phyloP scores from a whole-genome alignment of 1,140 invertebrate genomes.

The Ips nitidus region DNA sequence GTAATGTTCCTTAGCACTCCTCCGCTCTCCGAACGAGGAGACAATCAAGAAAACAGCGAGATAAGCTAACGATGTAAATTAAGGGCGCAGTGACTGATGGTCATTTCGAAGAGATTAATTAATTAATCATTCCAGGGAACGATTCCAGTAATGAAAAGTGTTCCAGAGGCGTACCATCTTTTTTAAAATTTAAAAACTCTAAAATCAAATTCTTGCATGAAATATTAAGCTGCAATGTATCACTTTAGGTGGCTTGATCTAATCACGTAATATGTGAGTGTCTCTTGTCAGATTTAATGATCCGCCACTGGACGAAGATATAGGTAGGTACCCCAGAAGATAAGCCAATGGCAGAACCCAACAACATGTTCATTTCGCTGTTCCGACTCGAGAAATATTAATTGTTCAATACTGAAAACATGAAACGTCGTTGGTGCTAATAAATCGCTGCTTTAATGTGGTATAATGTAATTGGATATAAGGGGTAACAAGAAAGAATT shows the following conservation, averaged over 20 bases:
- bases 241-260: too few relatives aligned
- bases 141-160: conserved; percentile 11
- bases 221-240: too few relatives aligned
- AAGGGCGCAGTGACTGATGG: conserved; percentile 29
- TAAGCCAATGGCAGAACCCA: conserved; percentile 12
- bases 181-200: neutral
- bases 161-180: conserved; percentile 12
- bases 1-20: conserved; percentile 23
- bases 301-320: neutral
- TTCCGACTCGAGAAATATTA: conserved; percentile 29
- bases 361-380: conserved; percentile 29
- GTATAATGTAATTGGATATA: conserved; percentile 24
- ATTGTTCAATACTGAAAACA: conserved; percentile 28
- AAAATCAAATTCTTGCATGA: too few relatives aligned
- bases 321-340: conserved; percentile 13
- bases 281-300: neutral
- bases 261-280: too few relatives aligned
- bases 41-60: conserved; percentile 28
- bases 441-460: conserved; percentile 21
- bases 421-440: conserved; percentile 29
- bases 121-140: conserved; percentile 24
- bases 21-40: conserved; percentile 16
- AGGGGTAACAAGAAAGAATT: conserved; percentile 8
- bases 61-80: conserved; percentile 34
- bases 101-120: conserved; percentile 31